Evolutionary conservation across 2,797 vertebrate genomes (phyloP), one percentile per base, ranked within the genome.

Genomic region (Xenopus petersii): DNA sequence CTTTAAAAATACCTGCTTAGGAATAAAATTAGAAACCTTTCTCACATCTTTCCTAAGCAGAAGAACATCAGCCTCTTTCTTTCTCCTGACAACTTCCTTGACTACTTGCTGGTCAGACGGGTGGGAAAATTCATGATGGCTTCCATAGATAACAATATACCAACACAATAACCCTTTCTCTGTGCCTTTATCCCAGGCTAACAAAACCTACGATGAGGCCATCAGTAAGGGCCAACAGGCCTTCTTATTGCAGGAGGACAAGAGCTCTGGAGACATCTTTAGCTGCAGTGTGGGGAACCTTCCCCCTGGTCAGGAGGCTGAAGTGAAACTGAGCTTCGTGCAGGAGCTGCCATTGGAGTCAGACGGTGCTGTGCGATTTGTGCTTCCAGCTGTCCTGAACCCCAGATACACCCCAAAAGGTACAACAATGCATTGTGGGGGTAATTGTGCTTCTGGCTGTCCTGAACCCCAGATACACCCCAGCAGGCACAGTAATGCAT

Each of bases 291-390:
- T 89, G 70, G 93, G 94, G 46, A 90, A 90, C 80, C 87, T 94
- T 10, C 85, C 83, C 13, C 91, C 93, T 3, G 87, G 87, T 33
- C 87, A 91, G 62, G 91, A 87, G 47, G 92, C 88, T 26, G 84
- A 86, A 2, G 80, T 95, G 81, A 91, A 87, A 75, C 83, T 95
- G 82, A 84, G 85, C 74, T 94, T 93, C 0, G 86, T 94, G 79
- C 92, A 86, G 67, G 93, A 94, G 80, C 89, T 95, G 84, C 74
- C 87, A 16, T 80, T 94, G 61, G 89, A 95, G 83, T 87, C 91
- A 0, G 92, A 88, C 0, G 84, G 90, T 16, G 89, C 90, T 1
- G 81, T 94, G 81, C 87, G 90, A 55, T 94, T 92, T 48, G 88
- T 91, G 10, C n/a, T 59, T 3, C 58, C n/a, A 2, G n/a, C 54